Evolutionary conservation across 2,888 invertebrate species (phyloP), one percentile per base, ranked within the genome.

Genomic region (Beris morrisii): DNA sequence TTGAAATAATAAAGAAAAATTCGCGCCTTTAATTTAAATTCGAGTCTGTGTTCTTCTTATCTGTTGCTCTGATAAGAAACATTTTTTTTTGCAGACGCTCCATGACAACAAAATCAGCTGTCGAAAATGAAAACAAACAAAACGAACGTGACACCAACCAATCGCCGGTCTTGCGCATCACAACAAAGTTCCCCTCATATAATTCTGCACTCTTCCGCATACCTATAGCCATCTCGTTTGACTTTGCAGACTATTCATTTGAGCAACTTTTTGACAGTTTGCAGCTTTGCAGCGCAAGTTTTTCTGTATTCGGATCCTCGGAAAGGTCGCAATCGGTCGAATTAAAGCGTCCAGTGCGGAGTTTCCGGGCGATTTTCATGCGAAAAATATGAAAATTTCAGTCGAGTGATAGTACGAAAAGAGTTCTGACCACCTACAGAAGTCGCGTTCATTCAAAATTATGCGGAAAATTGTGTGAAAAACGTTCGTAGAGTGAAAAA

Each of bases 201-300:
- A n/a, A 5, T 12, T 12, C 5, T 4, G 12, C 22, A 22, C 38
- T 61, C 43, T 38, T 38, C 30, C 30, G 7, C 6, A n/a, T 6
- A 15, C 31, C 31, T 7, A 32, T 38, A 7, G 38, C 61, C 6
- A 13, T 61, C 52, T 50, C 52, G 9, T n/a, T 61, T 11, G 11
- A 44, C 11, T 22, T 7, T 43, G 52, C 50, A 61, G 32, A 30
- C 46, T 3, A 4, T 11, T 50, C 3, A 13, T 30, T 61, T 61
- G 61, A 61, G 61, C 61, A 52, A 61, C 61, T 59, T 31, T 48
- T 50, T 59, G 59, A 48, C 59, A 50, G 2, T 48, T 15, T 32
- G 5, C 13, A 22, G 15, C 52, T 44, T 46, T 5, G 44, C 50
- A 50, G 50, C 38, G 61, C 61, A 61, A 32, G 50, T 61, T 61